phyloP scores from a whole-genome alignment of 2,113 vertebrate genomes.

The Entelurus aequoreus region DNA sequence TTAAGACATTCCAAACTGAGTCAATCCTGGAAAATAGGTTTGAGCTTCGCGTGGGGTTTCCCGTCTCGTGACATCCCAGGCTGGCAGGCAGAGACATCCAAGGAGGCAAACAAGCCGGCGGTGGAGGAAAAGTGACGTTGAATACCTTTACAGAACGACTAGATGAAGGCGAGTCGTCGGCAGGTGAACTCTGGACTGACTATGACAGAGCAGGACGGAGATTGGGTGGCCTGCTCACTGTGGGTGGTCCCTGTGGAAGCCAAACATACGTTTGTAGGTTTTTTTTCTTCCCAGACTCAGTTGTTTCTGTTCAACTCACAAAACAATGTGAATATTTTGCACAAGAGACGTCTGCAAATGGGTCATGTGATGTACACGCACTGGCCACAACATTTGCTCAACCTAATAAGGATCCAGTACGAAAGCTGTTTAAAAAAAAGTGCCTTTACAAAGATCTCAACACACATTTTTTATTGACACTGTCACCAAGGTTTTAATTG shows the following conservation, averaged over 20 bases:
- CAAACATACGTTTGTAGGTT: conserved; percentile 18
- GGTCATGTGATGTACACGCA: not conserved
- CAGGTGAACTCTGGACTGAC: conserved; percentile 68
- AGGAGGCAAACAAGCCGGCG: not conserved
- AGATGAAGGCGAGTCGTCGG: conserved; percentile 21
- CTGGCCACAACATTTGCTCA: too few species aligned
- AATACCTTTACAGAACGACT: conserved; percentile 18
- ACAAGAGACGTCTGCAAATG: not conserved
- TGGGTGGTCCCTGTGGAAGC: conserved; percentile 44
- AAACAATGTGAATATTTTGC: conserved; percentile 12
- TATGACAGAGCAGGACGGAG: conserved; percentile 19
- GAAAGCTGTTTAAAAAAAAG: too few species aligned
- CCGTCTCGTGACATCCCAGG: conserved; percentile 21
- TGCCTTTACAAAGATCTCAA: too few species aligned
- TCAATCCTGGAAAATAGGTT: not conserved
- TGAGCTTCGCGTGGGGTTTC: conserved; percentile 8
- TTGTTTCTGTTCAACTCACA: conserved; percentile 23
- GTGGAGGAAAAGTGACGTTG: not conserved
- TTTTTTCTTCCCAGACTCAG: conserved; percentile 28
- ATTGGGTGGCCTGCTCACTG: conserved; percentile 38
- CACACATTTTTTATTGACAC: too few species aligned
- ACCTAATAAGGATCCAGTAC: too few species aligned
- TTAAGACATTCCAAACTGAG: not conserved
- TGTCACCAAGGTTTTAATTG: too few species aligned
- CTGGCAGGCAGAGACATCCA: conserved; percentile 3